Evolutionary conservation across 2,888 invertebrate genomes (phyloP).

Genomic region (Drosophila recens): DNA sequence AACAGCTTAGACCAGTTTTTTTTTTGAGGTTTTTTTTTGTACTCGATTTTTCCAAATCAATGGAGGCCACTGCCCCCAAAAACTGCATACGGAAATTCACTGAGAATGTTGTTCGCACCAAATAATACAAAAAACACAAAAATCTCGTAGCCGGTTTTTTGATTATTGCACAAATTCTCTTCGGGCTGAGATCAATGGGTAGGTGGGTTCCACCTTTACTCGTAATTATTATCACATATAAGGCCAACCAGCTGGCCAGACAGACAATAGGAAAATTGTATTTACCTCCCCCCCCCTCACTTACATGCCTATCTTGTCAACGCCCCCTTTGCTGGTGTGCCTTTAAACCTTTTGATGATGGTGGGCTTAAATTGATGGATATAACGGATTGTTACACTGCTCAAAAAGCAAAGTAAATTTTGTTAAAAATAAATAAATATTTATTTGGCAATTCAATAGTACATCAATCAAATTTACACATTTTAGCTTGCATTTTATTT

Average conservation of each 20-base stretch:
- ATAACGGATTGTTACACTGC: constrained; percentile 10
- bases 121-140: background rate
- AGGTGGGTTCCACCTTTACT: constrained; percentile 40
- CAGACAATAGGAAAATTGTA: constrained; percentile 26
- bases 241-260: constrained; percentile 6
- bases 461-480: too few relatives aligned
- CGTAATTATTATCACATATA: constrained; percentile 43
- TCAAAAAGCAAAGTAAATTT: background rate
- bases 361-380: constrained; percentile 32
- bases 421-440: too few relatives aligned
- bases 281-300: background rate
- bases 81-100: constrained; percentile 61
- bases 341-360: constrained; percentile 7
- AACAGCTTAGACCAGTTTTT: constrained; percentile 47
- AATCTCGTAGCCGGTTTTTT: constrained; percentile 27
- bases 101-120: constrained; percentile 51
- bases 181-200: constrained; percentile 41
- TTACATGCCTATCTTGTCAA: background rate
- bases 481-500: too few relatives aligned
- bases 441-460: too few relatives aligned
- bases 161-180: constrained; percentile 43
- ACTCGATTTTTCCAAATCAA: constrained; percentile 34
- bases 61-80: constrained; percentile 19
- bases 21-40: constrained; percentile 19
- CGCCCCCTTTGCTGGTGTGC: background rate